A percentile compares a stretch with the other conserved stretches of the same genome.
These are phyloP conservation scores for Leptopilina drosophilae DNA, from an alignment of 2,888 invertebrate genomes.

Conservation along the genomic window DNA sequence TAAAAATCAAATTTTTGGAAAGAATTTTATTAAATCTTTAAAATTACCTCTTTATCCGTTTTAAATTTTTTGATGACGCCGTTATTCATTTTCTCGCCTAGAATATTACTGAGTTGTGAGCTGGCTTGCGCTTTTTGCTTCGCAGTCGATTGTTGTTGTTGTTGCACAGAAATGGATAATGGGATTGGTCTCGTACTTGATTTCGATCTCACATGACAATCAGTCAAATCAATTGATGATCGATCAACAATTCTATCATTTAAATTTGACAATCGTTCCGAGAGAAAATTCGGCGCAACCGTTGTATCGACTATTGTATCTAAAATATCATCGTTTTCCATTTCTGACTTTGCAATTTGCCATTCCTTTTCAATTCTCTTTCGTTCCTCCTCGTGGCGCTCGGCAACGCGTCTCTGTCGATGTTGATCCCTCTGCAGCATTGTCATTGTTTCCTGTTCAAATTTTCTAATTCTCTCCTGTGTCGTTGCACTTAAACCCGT, in stretches of 20 bases:
- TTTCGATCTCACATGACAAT: slow-evolving; percentile 60
- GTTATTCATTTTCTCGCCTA: slow-evolving; percentile 68
- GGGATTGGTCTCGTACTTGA: slow-evolving; percentile 63
- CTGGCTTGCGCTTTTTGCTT: slow-evolving; percentile 66
- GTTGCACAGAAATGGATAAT: slow-evolving; percentile 68
- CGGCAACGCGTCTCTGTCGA: slow-evolving; percentile 70
- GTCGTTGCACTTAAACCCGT: slow-evolving; percentile 80
- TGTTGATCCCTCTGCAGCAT: slow-evolving; percentile 79
- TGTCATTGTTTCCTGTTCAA: slow-evolving; percentile 87
- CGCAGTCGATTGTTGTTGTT: slow-evolving; percentile 67
- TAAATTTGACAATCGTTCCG: slow-evolving; percentile 63
- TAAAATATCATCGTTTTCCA: slow-evolving; percentile 78
- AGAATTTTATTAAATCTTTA: neutral
- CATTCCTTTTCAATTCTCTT: slow-evolving; percentile 78
- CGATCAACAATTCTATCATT: slow-evolving; percentile 63
- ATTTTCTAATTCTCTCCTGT: slow-evolving; percentile 83
- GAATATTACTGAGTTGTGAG: slow-evolving; percentile 61
- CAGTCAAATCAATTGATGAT: slow-evolving; percentile 54
- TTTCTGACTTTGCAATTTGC: slow-evolving; percentile 78
- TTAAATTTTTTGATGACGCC: slow-evolving; percentile 76
- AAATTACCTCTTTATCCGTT: slow-evolving; percentile 73
- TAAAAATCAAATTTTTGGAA: too few species aligned
- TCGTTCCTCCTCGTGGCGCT: slow-evolving; percentile 78
- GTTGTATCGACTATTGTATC: slow-evolving; percentile 77
- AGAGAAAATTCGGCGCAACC: slow-evolving; percentile 62